Percentiles rank a stretch among this genome's conserved stretches.
These are phyloP conservation scores for Anastatus disparis DNA, from an alignment of 1,140 invertebrate genomes.

Conservation along the genomic window DNA sequence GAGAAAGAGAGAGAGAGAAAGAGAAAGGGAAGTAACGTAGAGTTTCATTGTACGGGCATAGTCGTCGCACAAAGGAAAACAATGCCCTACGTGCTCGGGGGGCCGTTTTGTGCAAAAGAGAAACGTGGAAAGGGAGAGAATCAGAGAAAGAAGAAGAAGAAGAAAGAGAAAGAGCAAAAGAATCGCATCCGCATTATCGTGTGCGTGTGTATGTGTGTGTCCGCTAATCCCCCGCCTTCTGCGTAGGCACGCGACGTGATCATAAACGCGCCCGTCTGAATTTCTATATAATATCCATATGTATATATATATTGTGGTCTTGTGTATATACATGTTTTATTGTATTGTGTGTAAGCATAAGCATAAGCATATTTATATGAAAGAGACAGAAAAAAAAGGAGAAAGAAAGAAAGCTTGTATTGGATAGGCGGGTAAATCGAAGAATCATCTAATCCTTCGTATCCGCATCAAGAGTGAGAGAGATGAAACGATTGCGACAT, in stretches of 20 bases:
- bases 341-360: not conserved
- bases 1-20: not conserved
- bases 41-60: not conserved
- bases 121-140: not conserved
- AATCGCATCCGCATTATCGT: constrained; percentile 9
- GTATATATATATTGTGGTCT: not conserved
- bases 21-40: not conserved
- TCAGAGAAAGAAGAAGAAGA: not conserved
- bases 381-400: not conserved
- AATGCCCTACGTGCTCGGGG: constrained; percentile 22
- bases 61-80: constrained; percentile 34
- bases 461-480: not conserved
- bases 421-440: constrained; percentile 22
- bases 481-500: constrained; percentile 22
- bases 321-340: not conserved
- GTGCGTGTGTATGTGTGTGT: not conserved
- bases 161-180: not conserved
- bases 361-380: not conserved
- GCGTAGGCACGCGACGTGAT: constrained; percentile 29
- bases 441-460: constrained; percentile 39
- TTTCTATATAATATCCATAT: no score
- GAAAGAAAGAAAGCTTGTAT: not conserved
- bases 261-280: not conserved
- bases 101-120: not conserved
- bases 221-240: constrained; percentile 18